Percentiles rank a stretch among this genome's conserved stretches.
Conservation (phyloP, 1,140 invertebrate genomes). For the Pseudachorutes palmiensis region DNA sequence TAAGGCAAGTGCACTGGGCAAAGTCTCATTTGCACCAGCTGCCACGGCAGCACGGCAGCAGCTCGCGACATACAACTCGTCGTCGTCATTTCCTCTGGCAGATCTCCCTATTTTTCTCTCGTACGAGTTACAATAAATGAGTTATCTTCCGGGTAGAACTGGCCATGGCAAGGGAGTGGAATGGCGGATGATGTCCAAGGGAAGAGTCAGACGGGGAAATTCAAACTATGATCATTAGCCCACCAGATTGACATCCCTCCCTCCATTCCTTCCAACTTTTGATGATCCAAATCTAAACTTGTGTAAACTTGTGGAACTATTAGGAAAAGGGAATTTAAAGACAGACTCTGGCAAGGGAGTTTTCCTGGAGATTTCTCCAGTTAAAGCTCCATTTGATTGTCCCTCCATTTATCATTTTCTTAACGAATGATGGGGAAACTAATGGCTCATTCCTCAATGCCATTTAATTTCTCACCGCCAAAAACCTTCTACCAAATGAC, state of each 20-base stretch:
- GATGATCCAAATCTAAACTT: conserved; percentile 31
- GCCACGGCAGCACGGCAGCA: conserved; percentile 28
- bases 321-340: neutral
- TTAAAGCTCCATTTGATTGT: conserved; percentile 5
- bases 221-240: conserved; percentile 28
- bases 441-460: no score
- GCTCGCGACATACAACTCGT: no score
- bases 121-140: conserved; percentile 17
- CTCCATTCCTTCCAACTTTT: conserved; percentile 29
- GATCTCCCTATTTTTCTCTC: no score
- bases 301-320: neutral
- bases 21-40: conserved; percentile 36
- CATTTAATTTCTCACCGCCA: no score
- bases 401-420: conserved; percentile 2
- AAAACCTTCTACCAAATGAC: no score
- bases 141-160: conserved; percentile 22
- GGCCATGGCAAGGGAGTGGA: neutral
- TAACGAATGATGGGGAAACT: no score
- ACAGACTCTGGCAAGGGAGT: neutral
- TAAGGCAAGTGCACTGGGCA: neutral
- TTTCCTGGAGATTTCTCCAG: conserved; percentile 8
- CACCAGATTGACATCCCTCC: conserved; percentile 26
- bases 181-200: neutral
- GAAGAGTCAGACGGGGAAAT: neutral
- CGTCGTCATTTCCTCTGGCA: no score